These are phyloP conservation scores for Nycticryphes semicollaris DNA, from an alignment of 2,113 vertebrate species.

Conservation along the genomic window DNA sequence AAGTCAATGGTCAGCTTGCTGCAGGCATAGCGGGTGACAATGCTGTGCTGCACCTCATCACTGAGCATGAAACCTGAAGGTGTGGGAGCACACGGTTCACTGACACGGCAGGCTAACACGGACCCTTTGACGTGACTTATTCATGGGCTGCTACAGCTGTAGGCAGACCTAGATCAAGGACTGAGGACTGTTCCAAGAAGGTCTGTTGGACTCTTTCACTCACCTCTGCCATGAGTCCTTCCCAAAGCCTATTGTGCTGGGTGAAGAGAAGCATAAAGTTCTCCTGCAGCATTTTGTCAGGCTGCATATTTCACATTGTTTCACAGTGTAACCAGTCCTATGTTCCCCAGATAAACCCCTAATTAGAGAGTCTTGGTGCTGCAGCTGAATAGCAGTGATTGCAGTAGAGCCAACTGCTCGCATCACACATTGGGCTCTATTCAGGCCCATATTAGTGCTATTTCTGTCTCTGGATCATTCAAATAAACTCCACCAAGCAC, in stretches of 20 bases:
- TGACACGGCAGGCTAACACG: neutral
- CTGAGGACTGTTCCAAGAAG: neutral
- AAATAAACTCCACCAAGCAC: neutral
- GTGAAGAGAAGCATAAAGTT: neutral
- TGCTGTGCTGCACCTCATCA: slow-evolving; percentile 81
- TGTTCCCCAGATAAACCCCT: slow-evolving; percentile 47
- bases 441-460: slow-evolving; percentile 16
- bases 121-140: neutral
- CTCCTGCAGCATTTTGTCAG: neutral
- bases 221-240: neutral
- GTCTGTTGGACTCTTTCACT: neutral
- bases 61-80: slow-evolving; percentile 83
- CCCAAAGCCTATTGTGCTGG: neutral
- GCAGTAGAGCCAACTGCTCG: slow-evolving; percentile 14
- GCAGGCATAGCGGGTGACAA: slow-evolving; percentile 75
- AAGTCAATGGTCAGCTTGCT: slow-evolving; percentile 82
- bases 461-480: slow-evolving; percentile 32
- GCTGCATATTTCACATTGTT: slow-evolving; percentile 26
- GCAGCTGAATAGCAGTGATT: slow-evolving; percentile 35
- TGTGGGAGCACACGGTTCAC: neutral
- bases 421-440: slow-evolving; percentile 11
- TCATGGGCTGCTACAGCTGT: neutral
- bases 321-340: neutral
- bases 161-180: neutral
- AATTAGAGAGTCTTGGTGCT: neutral